Conservation (phyloP, 2,113 vertebrate species). For the Probosciger aterrimus region DNA sequence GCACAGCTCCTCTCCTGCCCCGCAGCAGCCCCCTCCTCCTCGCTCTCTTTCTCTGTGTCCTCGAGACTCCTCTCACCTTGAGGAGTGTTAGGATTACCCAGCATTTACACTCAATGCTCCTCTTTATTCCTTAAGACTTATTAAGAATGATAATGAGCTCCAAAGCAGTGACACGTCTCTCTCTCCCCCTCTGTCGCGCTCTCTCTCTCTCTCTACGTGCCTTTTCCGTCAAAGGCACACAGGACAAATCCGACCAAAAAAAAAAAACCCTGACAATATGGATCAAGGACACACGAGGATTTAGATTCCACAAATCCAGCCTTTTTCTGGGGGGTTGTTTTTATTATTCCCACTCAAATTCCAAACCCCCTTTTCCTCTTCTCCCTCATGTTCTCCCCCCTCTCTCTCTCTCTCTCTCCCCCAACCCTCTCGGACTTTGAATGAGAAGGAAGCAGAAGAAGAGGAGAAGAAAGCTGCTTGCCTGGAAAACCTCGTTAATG, state of each 20-base stretch:
- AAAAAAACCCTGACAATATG: conserved; percentile 75
- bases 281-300: conserved; percentile 75
- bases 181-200: conserved; percentile 76
- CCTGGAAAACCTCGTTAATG: conserved; percentile 87
- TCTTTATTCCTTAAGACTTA: conserved; percentile 99
- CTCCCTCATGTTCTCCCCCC: background rate
- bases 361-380: conserved; percentile 28
- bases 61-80: conserved; percentile 97
- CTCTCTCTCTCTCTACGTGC: conserved; percentile 72
- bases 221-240: conserved; percentile 87
- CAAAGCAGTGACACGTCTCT: conserved; percentile 88
- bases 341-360: conserved; percentile 78
- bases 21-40: conserved; percentile 37
- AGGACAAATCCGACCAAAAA: conserved; percentile 86
- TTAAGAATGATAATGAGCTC: conserved; percentile 99
- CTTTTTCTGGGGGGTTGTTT: conserved; percentile 66
- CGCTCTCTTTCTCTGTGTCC: conserved; percentile 79
- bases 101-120: conserved; percentile 97
- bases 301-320: conserved; percentile 70
- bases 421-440: conserved; percentile 55
- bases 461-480: conserved; percentile 81
- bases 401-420: background rate
- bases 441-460: conserved; percentile 53
- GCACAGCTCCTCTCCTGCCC: background rate
- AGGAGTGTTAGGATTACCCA: conserved; percentile 97